Evolutionary conservation across 2,888 invertebrate genomes (phyloP), one percentile per base, ranked within the genome.

Genomic region (Torymus texanus): DNA sequence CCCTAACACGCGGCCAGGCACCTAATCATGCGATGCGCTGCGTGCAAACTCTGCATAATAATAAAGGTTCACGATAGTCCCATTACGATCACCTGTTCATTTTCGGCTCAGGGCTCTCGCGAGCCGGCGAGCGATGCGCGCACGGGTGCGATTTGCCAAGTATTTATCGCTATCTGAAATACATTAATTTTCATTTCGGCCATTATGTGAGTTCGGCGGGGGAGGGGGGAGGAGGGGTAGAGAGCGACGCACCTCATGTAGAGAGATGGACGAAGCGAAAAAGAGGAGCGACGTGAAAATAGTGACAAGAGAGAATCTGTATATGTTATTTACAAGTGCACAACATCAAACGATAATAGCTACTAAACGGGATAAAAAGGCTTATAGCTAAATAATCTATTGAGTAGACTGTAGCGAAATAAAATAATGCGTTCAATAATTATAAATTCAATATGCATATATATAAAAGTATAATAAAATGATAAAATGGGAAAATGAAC

Each of bases 111-210:
- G 62, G 75, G 67, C 18, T 62, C 18, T 62, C 13, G 75, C n/a
- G 18, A 80, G 83, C 80, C 83, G 83, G 83, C 84, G 85, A 81
- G 83, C 86, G 86, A 85, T 81, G 85, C 83, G 83, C 83, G 4
- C 21, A 13, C 67, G 85, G 41, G 41, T 41, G 41, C 85, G 88
- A 87, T 88, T 89, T 86, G 88, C 83, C 84, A 84, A 18, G 88
- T 89, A 89, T 90, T 90, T 90, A 90, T 89, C 89, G 89, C 89
- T 89, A 90, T 90, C 89, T 89, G 89, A 89, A 90, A 90, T 90
- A 88, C 90, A 89, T 90, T 90, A 89, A 89, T 90, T 90, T 89
- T 90, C 90, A 89, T 90, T 90, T 88, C 88, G 88, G 88, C 88
- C 89, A 89, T 89, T 89, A 89, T 87, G 24, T 62, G 14, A 18